Evolutionary conservation across 2,888 invertebrate species (phyloP).

Genomic region (Macrophya annulata): DNA sequence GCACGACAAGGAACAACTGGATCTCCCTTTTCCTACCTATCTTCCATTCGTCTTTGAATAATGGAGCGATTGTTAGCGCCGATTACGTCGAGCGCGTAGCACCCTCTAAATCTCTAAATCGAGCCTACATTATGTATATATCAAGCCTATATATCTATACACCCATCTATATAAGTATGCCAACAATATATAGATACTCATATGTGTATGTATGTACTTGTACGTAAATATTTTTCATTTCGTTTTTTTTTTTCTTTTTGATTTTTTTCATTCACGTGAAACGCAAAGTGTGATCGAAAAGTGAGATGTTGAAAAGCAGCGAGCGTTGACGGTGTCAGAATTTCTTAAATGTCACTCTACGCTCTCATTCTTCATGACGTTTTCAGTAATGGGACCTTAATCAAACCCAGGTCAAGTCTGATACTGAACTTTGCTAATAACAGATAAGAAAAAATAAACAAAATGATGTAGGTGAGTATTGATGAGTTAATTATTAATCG

Average conservation of each 20-base stretch:
- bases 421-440: neutral
- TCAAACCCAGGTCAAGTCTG: neutral
- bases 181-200: neutral
- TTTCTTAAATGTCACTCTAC: neutral
- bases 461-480: neutral
- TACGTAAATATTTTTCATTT: neutral
- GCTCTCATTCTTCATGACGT: neutral
- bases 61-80: constrained; percentile 57
- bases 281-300: constrained; percentile 8
- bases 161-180: neutral
- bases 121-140: constrained; percentile 54
- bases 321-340: neutral
- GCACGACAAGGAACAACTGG: constrained; percentile 23
- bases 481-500: neutral
- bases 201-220: neutral
- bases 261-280: neutral
- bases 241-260: neutral
- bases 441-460: neutral
- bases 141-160: neutral
- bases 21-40: constrained; percentile 23
- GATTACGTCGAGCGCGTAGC: constrained; percentile 56
- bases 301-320: neutral
- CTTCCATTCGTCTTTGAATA: constrained; percentile 54
- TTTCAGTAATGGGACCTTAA: neutral
- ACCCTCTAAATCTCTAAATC: constrained; percentile 58